Evolutionary conservation across 92 coral and sea anemone genomes (phyloP).

Genomic region (Paragorgia papillata): DNA sequence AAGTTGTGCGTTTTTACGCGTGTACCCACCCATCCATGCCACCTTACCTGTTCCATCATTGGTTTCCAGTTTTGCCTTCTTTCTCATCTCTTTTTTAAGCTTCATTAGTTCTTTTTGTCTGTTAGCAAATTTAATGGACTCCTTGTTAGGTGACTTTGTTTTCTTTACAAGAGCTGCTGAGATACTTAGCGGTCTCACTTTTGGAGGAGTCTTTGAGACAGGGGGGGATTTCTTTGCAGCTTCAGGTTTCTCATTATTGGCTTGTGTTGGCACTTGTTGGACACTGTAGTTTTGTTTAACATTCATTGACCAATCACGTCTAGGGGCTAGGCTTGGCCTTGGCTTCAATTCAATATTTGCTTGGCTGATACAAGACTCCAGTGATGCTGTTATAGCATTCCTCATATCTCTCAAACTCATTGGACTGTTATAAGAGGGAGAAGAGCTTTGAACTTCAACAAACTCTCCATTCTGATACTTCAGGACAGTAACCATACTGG

Average conservation of each 20-base stretch:
- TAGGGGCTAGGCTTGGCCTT: not conserved
- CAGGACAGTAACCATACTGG: constrained; percentile 30
- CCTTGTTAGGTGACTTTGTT: constrained; percentile 22
- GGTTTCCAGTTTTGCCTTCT: constrained; percentile 21
- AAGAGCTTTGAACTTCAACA: constrained; percentile 25
- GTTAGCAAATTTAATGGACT: constrained; percentile 41
- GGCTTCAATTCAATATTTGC: not conserved
- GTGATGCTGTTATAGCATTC: constrained; percentile 12
- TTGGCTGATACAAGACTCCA: constrained; percentile 19
- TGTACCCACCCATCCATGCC: too few species aligned
- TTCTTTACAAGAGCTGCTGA: not conserved
- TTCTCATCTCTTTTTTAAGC: constrained; percentile 31
- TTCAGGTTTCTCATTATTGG: not conserved
- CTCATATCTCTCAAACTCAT: constrained; percentile 30
- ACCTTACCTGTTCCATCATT: constrained; percentile 35
- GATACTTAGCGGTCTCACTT: not conserved
- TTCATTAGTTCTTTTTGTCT: constrained; percentile 32
- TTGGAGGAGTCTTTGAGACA: not conserved
- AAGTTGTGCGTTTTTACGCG: too few species aligned
- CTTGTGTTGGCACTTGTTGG: constrained; percentile 1
- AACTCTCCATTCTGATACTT: constrained; percentile 25
- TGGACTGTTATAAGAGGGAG: constrained; percentile 28
- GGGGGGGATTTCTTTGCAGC: not conserved
- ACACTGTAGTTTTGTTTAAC: not conserved
- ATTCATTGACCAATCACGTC: not conserved